A percentile compares a stretch with the other conserved stretches of the same genome.
These are phyloP conservation scores for Apodemia duryi DNA, from an alignment of 2,888 invertebrate genomes.

Conservation along the genomic window DNA sequence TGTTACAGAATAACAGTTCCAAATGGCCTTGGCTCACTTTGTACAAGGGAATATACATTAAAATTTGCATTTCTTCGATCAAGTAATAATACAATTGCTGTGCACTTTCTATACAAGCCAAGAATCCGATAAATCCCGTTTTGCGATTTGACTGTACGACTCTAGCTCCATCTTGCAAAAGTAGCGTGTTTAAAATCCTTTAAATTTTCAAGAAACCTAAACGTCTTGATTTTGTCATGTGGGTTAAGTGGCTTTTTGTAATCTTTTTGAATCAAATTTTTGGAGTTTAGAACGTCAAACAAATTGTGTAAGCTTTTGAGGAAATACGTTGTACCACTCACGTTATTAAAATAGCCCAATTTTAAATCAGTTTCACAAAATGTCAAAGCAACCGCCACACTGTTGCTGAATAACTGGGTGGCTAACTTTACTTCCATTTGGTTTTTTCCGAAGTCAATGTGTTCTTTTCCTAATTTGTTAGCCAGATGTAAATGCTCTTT, in stretches of 20 bases:
- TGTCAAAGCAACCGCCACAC: not conserved
- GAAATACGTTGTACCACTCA: not conserved
- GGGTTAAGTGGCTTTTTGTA: not conserved
- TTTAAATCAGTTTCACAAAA: not conserved
- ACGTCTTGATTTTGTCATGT: not conserved
- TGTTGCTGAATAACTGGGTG: not conserved
- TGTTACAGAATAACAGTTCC: not conserved
- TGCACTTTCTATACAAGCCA: not conserved
- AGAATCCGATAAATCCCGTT: not conserved
- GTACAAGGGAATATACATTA: not conserved
- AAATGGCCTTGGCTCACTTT: slow-evolving; percentile 3
- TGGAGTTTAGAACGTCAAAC: not conserved
- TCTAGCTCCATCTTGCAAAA: not conserved
- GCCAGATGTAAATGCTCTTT: not conserved
- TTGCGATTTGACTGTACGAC: slow-evolving; percentile 2
- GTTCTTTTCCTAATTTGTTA: not conserved
- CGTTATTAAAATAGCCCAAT: not conserved
- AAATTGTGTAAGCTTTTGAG: not conserved
- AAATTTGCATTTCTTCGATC: not conserved
- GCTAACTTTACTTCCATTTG: not conserved
- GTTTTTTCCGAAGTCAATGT: not conserved
- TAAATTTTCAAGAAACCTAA: not conserved
- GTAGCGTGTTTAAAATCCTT: not conserved
- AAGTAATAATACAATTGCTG: not conserved
- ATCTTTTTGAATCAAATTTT: not conserved